Evolutionary conservation across 2,797 vertebrate genomes (phyloP), one percentile per base, ranked within the genome.

Genomic region (Calcarius lapponicus): DNA sequence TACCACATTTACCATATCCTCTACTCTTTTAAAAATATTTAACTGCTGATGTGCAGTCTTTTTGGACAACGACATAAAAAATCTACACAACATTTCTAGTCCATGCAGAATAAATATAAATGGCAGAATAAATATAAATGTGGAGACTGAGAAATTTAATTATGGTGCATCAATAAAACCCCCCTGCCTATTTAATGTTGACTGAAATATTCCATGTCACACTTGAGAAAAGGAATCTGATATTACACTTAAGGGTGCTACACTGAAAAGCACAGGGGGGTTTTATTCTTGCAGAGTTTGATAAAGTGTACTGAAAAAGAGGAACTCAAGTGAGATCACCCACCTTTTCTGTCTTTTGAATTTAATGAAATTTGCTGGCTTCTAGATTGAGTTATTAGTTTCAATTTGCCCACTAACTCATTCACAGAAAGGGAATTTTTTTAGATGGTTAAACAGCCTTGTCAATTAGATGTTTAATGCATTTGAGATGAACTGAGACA

Each of bases 391-490:
- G 67, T 91, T 96, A 90, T 97, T 97, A 96, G 66, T 93, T 97
- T 94, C 95, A 96, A 97, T 98, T 97, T 98, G 45, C 89, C 86
- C 91, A 90, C 93, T 92, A 94, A 93, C 12, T 40, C 90, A 86
- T 91, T 95, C 92, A 95, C 91, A 95, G 95, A 96, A 96, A 93
- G 61, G 17, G 21, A 96, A 86, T 93, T 95, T 97, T 97, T 97
- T 97, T 97, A 95, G 94, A 74, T 57, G 51, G 90, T 96, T 96
- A 97, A 97, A 95, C 93, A 95, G 90, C 67, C 71, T 92, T 92
- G 94, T 96, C 97, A 96, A 90, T 97, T 96, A 93, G 76, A 89
- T 85, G 71, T 86, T 97, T 96, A 97, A 97, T 97, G 95, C 96
- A 97, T 97, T 96, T 96, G 93, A 95, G 89, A 96, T 96, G 80